Evolutionary conservation across 2,797 vertebrate genomes (phyloP), one percentile per base, ranked within the genome.

Genomic region (Buphagus erythrorhynchus): DNA sequence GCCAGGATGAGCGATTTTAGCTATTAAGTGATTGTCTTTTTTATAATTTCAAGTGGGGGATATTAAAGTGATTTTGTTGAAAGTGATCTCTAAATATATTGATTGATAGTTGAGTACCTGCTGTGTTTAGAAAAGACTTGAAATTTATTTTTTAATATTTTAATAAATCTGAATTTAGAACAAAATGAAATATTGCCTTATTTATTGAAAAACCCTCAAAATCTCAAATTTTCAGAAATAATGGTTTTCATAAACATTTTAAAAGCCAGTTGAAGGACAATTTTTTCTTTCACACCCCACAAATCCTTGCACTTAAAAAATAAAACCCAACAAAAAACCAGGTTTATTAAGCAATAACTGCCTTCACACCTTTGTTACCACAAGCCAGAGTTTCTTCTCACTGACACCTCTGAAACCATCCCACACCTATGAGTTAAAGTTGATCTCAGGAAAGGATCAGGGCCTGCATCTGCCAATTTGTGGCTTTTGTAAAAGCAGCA

Each of bases 241-340:
- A 24, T 4, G 1, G 1, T 17, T 12, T 35, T 29, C 6, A 15
- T 3, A 1, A 4, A 35, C 6, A 24, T 62, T 77, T 84, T 43
- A 52, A 84, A 68, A 92, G 36, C 1, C 43, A 63, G 10, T 10
- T 61, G 35, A 31, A 86, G 13, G 22, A 48, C 11, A n/a, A 35
- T 6, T 13, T 75, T 58, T 58, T 52, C 29, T 63, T 81, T 62
- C 29, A 58, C 15, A 71, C 13, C 13, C 31, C 16, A 55, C 2
- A 2, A 40, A 36, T 19, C 66, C 5, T 4, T 67, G 19, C 24
- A 80, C 12, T 92, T 31, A 11, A 11, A 52, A 66, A 75, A 29
- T n/a, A n/a, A 80, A n/a, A 7, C 21, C 6, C 3, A 8, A 16
- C 18, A n/a, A 17, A 5, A 24, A 28, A 8, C 3, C 3, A n/a